A percentile compares a stretch with the other conserved stretches of the same genome.
phyloP scores from a whole-genome alignment of 2,113 vertebrate species.

The Microtus oregoni region DNA sequence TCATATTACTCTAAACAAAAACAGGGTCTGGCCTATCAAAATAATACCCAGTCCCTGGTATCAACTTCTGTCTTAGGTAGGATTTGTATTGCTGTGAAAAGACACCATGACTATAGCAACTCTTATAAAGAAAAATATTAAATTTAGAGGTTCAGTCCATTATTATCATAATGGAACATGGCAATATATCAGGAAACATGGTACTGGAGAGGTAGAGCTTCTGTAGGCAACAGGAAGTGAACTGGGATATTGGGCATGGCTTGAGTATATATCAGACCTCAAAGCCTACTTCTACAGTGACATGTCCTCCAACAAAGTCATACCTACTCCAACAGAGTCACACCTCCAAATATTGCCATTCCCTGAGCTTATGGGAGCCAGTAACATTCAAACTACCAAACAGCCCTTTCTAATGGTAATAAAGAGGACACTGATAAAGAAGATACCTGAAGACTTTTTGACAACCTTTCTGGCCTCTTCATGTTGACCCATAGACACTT shows the following conservation, averaged over 20 bases:
- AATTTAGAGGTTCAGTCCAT: not conserved
- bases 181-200: not conserved
- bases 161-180: not conserved
- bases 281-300: not conserved
- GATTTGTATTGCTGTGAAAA: not conserved
- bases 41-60: no score
- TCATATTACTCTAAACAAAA: no score
- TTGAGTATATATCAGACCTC: not conserved
- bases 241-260: not conserved
- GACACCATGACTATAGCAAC: not conserved
- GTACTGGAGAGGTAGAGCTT: not conserved
- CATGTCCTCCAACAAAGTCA: not conserved
- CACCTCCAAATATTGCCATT: not conserved
- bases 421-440: not conserved
- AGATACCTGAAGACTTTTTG: not conserved
- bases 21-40: no score
- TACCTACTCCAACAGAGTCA: not conserved
- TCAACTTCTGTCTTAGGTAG: not conserved
- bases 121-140: not conserved
- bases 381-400: not conserved
- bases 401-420: not conserved
- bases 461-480: not conserved
- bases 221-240: not conserved
- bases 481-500: not conserved
- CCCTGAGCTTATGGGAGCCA: not conserved